Evolutionary conservation across 1,140 invertebrate genomes (phyloP).

Genomic region (Drosophila ananassae): DNA sequence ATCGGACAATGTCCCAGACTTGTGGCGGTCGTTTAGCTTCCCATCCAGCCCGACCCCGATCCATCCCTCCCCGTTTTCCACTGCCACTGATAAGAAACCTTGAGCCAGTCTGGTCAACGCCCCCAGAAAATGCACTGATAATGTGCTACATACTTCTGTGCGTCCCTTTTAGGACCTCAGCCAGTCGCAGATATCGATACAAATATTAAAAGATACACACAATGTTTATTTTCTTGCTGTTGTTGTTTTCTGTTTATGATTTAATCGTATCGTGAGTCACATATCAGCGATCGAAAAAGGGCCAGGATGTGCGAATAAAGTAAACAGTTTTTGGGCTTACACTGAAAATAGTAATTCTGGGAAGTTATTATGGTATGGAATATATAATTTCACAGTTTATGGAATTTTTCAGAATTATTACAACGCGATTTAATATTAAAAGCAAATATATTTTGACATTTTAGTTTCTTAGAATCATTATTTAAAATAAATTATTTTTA

Average conservation of each 20-base stretch:
- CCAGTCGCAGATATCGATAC: slow-evolving; percentile 12
- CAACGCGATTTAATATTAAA: too few relatives aligned
- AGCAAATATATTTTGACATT: too few relatives aligned
- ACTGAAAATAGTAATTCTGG: background rate
- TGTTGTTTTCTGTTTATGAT: slow-evolving; percentile 16
- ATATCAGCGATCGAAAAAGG: slow-evolving; percentile 1
- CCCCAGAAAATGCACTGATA: slow-evolving; percentile 58
- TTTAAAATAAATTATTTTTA: too few relatives aligned
- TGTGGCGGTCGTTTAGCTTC: slow-evolving; percentile 23
- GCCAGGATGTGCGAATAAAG: slow-evolving; percentile 25
- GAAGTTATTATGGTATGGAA: too few relatives aligned
- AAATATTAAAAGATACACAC: slow-evolving; percentile 21
- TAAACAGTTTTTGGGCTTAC: background rate
- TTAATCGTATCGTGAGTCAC: background rate
- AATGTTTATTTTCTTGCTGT: slow-evolving; percentile 15
- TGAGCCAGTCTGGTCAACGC: slow-evolving; percentile 58
- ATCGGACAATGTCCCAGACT: slow-evolving; percentile 61
- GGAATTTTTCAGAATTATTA: too few relatives aligned
- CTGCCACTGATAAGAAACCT: slow-evolving; percentile 54
- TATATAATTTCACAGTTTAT: too few relatives aligned
- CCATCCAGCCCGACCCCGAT: slow-evolving; percentile 2
- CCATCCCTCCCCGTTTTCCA: background rate
- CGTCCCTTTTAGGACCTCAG: slow-evolving; percentile 33
- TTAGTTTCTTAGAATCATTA: too few relatives aligned
- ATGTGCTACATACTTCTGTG: slow-evolving; percentile 2